phyloP scores from a whole-genome alignment of 2,113 vertebrate genomes.

The Connochaetes taurinus region DNA sequence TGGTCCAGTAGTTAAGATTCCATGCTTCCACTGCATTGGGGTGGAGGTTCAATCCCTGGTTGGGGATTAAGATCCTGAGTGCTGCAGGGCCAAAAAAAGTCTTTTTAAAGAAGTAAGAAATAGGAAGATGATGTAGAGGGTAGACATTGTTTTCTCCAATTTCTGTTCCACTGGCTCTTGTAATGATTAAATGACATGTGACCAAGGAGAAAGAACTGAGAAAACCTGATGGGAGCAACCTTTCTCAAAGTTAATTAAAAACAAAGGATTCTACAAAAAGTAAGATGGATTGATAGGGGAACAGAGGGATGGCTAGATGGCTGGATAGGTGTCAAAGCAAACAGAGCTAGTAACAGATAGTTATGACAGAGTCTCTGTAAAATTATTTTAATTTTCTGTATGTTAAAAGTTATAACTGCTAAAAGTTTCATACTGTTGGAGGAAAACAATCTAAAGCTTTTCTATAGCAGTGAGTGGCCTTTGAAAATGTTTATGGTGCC shows the following conservation, averaged over 20 bases:
- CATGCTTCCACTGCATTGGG: neutral
- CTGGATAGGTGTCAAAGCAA: neutral
- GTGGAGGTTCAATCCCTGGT: neutral
- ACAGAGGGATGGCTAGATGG: neutral
- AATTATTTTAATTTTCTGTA: neutral
- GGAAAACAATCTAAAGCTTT: neutral
- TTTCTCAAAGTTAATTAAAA: neutral
- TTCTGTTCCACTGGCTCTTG: neutral
- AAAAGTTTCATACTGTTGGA: neutral
- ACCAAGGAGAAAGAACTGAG: neutral
- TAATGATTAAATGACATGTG: neutral
- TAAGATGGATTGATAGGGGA: neutral
- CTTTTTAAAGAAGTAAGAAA: neutral
- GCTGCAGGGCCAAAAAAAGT: neutral
- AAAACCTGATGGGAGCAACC: neutral
- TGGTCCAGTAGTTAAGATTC: neutral
- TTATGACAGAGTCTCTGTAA: neutral
- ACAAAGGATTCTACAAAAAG: neutral
- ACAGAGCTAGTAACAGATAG: neutral
- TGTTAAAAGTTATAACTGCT: neutral
- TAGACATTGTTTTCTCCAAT: neutral
- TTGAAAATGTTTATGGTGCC: neutral
- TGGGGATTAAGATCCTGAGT: neutral
- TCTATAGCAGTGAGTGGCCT: neutral
- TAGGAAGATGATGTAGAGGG: neutral